phyloP scores from a whole-genome alignment of 2,113 vertebrate genomes.

The Merops nubicus region DNA sequence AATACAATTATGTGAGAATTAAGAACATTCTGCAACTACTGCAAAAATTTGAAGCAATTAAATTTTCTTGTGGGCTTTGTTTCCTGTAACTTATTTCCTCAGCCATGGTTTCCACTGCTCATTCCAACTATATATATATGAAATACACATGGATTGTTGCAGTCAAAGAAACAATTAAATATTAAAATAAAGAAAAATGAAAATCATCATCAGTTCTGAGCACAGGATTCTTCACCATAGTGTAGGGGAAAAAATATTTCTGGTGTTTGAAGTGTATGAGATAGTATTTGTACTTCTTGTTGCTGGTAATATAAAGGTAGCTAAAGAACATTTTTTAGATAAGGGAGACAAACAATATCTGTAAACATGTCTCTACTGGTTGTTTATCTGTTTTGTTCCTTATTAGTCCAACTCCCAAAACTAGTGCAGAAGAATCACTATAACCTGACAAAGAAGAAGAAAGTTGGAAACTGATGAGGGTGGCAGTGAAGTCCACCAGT shows the following conservation, averaged over 20 bases:
- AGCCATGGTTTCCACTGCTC: not conserved
- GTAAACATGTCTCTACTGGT: not conserved
- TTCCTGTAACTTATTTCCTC: not conserved
- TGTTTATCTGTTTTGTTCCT: not conserved
- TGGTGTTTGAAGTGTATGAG: not conserved
- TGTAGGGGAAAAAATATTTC: not conserved
- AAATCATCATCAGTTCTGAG: not conserved
- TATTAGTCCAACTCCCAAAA: not conserved
- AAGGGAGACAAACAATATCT: not conserved
- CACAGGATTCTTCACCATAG: not conserved
- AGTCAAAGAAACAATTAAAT: not conserved
- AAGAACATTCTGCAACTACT: not conserved
- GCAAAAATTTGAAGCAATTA: not conserved
- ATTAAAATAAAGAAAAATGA: not conserved
- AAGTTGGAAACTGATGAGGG: not conserved
- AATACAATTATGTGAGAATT: not conserved
- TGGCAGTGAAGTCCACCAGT: not conserved
- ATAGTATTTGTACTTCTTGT: not conserved
- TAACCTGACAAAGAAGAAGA: not conserved
- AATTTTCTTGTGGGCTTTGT: not conserved
- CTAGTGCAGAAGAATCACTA: not conserved
- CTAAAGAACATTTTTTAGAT: not conserved
- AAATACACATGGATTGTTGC: not conserved
- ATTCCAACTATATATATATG: not conserved
- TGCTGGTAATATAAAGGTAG: not conserved